Percentiles rank a stretch among this genome's conserved stretches.
These are phyloP conservation scores for Chlorops oryzae DNA, from an alignment of 1,140 invertebrate species.

Conservation along the genomic window DNA sequence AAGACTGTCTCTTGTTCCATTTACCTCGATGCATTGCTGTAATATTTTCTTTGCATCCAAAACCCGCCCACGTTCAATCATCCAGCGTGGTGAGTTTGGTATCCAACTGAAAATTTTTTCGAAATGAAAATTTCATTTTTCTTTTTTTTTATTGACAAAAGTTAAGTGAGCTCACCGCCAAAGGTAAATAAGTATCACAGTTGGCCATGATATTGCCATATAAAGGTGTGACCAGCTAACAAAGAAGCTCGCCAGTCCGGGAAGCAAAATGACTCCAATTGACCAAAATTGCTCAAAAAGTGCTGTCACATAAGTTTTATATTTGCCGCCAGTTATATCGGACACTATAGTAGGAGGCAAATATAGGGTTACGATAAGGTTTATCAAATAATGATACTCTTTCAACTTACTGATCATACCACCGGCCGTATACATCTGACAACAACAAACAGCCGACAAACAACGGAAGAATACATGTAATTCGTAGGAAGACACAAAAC, in stretches of 20 bases:
- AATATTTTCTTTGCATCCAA: conserved; percentile 68
- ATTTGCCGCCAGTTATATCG: conserved; percentile 46
- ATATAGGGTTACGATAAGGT: neutral
- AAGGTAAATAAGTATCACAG: conserved; percentile 45
- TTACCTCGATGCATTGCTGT: conserved; percentile 60
- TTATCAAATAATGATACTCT: neutral
- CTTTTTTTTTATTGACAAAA: too few relatives aligned
- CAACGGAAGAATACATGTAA: conserved; percentile 48
- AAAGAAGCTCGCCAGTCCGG: conserved; percentile 45
- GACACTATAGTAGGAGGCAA: conserved; percentile 25
- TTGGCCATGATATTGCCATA: conserved; percentile 48
- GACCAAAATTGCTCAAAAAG: conserved; percentile 50
- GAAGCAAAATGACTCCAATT: conserved; percentile 47
- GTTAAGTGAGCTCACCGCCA: conserved; percentile 34
- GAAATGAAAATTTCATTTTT: neutral
- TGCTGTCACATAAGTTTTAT: conserved; percentile 42
- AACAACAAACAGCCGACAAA: conserved; percentile 47
- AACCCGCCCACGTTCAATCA: conserved; percentile 66
- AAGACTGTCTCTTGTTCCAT: conserved; percentile 45
- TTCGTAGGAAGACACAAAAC: conserved; percentile 44
- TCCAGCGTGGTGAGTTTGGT: conserved; percentile 79
- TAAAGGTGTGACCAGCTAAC: conserved; percentile 48
- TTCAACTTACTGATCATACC: conserved; percentile 43
- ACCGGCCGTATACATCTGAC: conserved; percentile 47
- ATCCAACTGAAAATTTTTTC: conserved; percentile 49